Evolutionary conservation across 2,888 invertebrate genomes (phyloP), one percentile per base, ranked within the genome.

Genomic region (Cryptosula pallasiana): DNA sequence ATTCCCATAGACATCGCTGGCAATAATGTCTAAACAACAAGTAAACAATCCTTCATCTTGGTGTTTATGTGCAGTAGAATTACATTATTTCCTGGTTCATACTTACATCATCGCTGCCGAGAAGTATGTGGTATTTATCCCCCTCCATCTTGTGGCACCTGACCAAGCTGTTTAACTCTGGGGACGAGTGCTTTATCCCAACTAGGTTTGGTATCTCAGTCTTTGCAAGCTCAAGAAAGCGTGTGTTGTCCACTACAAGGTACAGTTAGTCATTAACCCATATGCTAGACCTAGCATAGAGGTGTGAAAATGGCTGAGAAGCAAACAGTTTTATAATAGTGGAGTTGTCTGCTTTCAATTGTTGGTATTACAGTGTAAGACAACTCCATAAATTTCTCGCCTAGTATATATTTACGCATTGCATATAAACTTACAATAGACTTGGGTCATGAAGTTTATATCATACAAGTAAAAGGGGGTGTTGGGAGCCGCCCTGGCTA

Each of bases 391-490:
- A n/a, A n/a, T n/a, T n/a, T n/a, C n/a, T n/a, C n/a, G n/a, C n/a
- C n/a, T n/a, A n/a, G n/a, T n/a, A n/a, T n/a, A n/a, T n/a, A n/a
- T n/a, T n/a, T n/a, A n/a, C n/a, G n/a, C n/a, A n/a, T n/a, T n/a
- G 45, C 20, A 45, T 13, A 20, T 5, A 13, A 45, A 87, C 90
- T 89, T 86, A 93, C 93, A 86, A 76, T 90, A 88, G 32, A 93
- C 90, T 73, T 89, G 89, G 55, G 90, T 90, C 83, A 90, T 88
- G 74, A 86, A 86, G 0, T 93, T 93, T 77, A 92, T 91, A 80
- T 93, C 93, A 80, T 94, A 94, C 81, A 93, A 93, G 35, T 92
- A 86, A 58, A 94, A 87, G 0, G 93, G 93, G 0, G 90, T 88
- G 5, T 89, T 89, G 0, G 91, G 90, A 0, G 92, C 93, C 0